Conservation (phyloP, 2,797 vertebrate genomes). For the Chloroceryle inda region DNA sequence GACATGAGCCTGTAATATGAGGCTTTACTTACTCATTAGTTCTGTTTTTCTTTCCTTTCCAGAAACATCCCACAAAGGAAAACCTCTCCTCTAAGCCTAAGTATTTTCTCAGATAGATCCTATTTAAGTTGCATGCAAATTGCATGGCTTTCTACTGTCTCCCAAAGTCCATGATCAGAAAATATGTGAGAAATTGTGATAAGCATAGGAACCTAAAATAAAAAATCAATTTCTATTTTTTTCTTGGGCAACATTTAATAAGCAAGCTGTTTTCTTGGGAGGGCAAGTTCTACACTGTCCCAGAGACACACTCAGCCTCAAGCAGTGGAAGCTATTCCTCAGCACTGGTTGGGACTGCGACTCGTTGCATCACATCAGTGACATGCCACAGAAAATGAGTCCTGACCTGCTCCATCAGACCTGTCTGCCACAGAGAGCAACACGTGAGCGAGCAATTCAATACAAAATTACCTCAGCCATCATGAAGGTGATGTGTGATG, state of each 20-base stretch:
- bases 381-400: background rate
- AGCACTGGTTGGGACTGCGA: background rate
- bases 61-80: conserved; percentile 47
- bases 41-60: conserved; percentile 54
- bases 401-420: background rate
- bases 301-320: background rate
- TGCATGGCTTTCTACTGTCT: background rate
- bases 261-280: background rate
- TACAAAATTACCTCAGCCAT: conserved; percentile 24
- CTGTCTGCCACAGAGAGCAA: background rate
- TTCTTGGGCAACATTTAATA: background rate
- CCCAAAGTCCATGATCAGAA: background rate
- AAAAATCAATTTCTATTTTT: background rate
- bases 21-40: background rate
- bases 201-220: background rate
- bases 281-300: background rate
- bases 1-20: conserved; percentile 34
- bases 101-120: conserved; percentile 54
- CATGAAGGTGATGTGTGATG: background rate
- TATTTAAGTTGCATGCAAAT: background rate
- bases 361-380: background rate
- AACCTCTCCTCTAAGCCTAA: conserved; percentile 24
- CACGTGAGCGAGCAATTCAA: background rate
- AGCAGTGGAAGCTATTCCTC: background rate
- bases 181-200: background rate